These are phyloP conservation scores for Virgularia gustaviana DNA, from an alignment of 92 coral and sea anemone genomes.

Conservation along the genomic window DNA sequence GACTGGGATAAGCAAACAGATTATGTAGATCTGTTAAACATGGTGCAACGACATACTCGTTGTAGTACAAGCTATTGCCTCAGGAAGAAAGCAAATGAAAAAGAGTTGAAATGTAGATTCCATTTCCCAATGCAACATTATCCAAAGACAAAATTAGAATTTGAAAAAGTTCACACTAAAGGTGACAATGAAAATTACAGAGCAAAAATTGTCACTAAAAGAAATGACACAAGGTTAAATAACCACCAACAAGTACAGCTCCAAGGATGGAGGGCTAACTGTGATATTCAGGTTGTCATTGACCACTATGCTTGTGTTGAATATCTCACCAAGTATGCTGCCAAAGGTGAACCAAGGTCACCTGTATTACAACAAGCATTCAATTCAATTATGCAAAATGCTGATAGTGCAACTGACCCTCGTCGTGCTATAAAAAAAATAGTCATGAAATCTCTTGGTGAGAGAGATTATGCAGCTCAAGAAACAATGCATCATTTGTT, in stretches of 20 bases:
- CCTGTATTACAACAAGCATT: constrained; percentile 36
- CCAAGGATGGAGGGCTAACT: constrained; percentile 58
- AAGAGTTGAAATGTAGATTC: constrained; percentile 8
- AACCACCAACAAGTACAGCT: constrained; percentile 48
- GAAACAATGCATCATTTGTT: constrained; percentile 58
- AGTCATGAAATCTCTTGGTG: constrained; percentile 56
- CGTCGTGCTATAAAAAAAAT: constrained; percentile 38
- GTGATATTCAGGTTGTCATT: constrained; percentile 46
- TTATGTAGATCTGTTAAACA: constrained; percentile 54
- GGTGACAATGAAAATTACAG: constrained; percentile 40
- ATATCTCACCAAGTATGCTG: constrained; percentile 61
- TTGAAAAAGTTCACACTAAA: constrained; percentile 65
- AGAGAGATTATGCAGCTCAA: constrained; percentile 62
- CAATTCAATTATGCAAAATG: constrained; percentile 38
- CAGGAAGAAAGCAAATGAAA: constrained; percentile 29
- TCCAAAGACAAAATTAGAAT: constrained; percentile 60
- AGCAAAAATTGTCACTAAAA: constrained; percentile 58
- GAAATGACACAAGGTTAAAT: constrained; percentile 57
- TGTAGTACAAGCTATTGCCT: constrained; percentile 58
- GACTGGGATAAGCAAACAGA: constrained; percentile 38
- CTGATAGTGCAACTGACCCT: not conserved
- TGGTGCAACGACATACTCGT: constrained; percentile 55
- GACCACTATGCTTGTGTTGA: constrained; percentile 60
- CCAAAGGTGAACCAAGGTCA: constrained; percentile 57
- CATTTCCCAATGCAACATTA: constrained; percentile 48